Conservation (phyloP, 2,113 vertebrate genomes). For the Cyphomyrus discorhynchus region DNA sequence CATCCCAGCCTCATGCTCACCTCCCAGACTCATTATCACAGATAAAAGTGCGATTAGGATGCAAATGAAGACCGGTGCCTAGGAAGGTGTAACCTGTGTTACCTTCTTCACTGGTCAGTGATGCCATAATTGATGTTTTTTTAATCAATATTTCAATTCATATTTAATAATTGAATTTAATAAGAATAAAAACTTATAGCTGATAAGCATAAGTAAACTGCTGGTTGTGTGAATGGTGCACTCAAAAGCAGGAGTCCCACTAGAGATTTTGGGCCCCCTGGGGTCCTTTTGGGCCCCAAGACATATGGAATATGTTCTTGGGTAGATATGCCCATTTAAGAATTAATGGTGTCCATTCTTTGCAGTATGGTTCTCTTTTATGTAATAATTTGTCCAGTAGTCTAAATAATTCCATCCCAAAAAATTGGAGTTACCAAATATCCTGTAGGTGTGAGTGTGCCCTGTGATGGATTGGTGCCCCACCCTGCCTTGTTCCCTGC, state of each 20-base stretch:
- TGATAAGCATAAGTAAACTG: background rate
- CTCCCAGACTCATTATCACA: background rate
- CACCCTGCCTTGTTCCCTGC: background rate
- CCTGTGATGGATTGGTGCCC: background rate
- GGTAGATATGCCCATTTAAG: background rate
- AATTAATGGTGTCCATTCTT: background rate
- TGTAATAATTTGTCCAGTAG: background rate
- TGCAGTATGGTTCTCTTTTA: background rate
- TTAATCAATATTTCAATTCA: background rate
- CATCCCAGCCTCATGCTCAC: background rate
- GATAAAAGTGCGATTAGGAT: background rate
- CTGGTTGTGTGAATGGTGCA: background rate
- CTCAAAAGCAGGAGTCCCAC: background rate
- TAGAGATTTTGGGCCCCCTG: background rate
- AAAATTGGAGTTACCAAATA: background rate
- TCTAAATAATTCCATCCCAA: background rate
- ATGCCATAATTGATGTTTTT: background rate
- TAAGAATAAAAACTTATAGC: background rate
- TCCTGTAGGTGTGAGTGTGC: background rate
- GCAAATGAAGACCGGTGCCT: background rate
- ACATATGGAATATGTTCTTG: background rate
- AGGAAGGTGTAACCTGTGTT: background rate
- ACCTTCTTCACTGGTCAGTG: background rate
- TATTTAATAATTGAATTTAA: background rate
- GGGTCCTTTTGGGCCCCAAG: background rate